Percentiles rank a stretch among this genome's conserved stretches.
phyloP scores from a whole-genome alignment of 2,797 vertebrate species.

The Protosalanx chinensis region DNA sequence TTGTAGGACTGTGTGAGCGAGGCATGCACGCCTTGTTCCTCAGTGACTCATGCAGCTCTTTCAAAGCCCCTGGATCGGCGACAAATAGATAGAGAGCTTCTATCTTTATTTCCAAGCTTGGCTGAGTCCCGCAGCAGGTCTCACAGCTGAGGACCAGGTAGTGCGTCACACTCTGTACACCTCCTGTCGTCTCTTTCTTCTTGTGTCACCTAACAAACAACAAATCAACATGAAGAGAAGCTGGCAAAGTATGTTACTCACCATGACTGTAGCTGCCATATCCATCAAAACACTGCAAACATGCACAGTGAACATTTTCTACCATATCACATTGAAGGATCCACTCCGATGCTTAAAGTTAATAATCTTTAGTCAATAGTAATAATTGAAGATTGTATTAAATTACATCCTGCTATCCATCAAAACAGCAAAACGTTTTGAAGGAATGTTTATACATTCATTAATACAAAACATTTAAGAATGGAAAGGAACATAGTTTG shows the following conservation, averaged over 20 bases:
- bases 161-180: conserved; percentile 4
- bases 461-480: neutral
- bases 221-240: neutral
- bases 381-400: neutral
- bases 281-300: neutral
- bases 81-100: conserved; percentile 22
- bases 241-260: neutral
- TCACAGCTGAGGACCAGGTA: neutral
- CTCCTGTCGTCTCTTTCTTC: neutral
- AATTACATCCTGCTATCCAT: neutral
- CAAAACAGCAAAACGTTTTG: neutral
- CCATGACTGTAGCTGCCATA: neutral
- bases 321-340: neutral
- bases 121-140: conserved; percentile 18
- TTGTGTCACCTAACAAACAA: neutral
- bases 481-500: neutral
- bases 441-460: neutral
- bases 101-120: conserved; percentile 19
- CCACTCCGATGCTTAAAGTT: neutral
- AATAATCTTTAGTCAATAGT: neutral
- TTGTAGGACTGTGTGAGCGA: conserved; percentile 19
- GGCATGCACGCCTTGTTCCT: conserved; percentile 29
- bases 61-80: conserved; percentile 30
- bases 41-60: conserved; percentile 27
- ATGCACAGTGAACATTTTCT: neutral